A percentile compares a stretch with the other conserved stretches of the same genome.
Conservation (phyloP, 1,140 invertebrate genomes). For the Lycorma delicatula region DNA sequence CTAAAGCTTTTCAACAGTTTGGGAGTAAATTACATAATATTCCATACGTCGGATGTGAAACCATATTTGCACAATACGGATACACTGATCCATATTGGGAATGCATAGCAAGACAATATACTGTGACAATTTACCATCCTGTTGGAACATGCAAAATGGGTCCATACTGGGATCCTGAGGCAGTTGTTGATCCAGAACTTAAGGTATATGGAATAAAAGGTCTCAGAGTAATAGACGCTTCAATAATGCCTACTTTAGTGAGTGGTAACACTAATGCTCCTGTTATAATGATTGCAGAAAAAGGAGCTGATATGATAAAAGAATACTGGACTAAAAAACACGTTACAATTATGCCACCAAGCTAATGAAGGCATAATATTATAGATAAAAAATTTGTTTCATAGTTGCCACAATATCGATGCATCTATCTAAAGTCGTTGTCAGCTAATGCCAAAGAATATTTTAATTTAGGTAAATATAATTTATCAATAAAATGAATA, state of each 20-base stretch:
- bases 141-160: slow-evolving; percentile 58
- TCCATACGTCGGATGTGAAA: slow-evolving; percentile 52
- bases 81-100: slow-evolving; percentile 62
- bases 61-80: slow-evolving; percentile 47
- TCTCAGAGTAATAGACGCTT: slow-evolving; percentile 59
- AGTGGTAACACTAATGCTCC: slow-evolving; percentile 62
- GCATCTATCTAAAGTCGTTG: too few relatives aligned
- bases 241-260: slow-evolving; percentile 59
- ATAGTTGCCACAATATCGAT: too few relatives aligned
- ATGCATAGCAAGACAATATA: slow-evolving; percentile 47
- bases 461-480: too few relatives aligned
- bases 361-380: too few relatives aligned
- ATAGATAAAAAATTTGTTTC: too few relatives aligned
- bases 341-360: too few relatives aligned
- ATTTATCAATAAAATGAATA: too few relatives aligned
- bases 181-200: slow-evolving; percentile 51
- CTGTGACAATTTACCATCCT: slow-evolving; percentile 42
- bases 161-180: slow-evolving; percentile 39
- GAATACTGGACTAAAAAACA: too few relatives aligned
- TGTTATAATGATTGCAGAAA: slow-evolving; percentile 60
- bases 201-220: slow-evolving; percentile 49
- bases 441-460: too few relatives aligned
- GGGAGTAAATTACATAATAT: slow-evolving; percentile 38
- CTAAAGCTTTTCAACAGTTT: slow-evolving; percentile 26
- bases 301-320: slow-evolving; percentile 56